phyloP scores from a whole-genome alignment of 2,888 invertebrate species.

The Hypena proboscidalis region DNA sequence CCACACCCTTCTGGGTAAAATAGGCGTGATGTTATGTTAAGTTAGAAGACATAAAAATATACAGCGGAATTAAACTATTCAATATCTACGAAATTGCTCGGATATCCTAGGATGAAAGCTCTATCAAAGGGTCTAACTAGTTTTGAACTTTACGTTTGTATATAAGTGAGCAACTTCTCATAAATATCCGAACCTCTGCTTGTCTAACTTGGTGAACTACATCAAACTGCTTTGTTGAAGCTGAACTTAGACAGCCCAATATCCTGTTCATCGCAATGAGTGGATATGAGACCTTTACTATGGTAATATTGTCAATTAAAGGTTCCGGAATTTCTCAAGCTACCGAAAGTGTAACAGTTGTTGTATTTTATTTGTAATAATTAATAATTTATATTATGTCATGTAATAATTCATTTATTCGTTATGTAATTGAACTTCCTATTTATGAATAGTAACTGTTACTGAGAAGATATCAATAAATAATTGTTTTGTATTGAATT shows the following conservation, averaged over 20 bases:
- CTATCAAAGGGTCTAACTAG: constrained; percentile 71
- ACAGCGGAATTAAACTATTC: constrained; percentile 58
- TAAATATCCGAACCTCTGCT: constrained; percentile 73
- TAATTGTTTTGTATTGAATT: no score
- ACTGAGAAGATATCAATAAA: no score
- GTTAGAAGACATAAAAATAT: constrained; percentile 38
- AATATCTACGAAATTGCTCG: constrained; percentile 67
- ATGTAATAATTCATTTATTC: no score
- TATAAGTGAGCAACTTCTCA: constrained; percentile 70
- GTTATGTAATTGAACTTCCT: no score
- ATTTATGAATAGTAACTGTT: no score
- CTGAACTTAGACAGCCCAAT: constrained; percentile 67
- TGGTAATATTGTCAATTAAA: no score
- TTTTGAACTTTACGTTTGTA: constrained; percentile 75
- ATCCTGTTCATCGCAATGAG: constrained; percentile 61
- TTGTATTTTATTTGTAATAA: no score
- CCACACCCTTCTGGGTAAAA: no score
- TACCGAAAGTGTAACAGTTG: no score
- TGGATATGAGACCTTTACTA: constrained; percentile 60
- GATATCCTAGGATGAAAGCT: constrained; percentile 70
- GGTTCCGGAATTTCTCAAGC: no score
- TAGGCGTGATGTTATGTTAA: no score
- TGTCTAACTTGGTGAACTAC: constrained; percentile 71
- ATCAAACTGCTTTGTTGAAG: constrained; percentile 75
- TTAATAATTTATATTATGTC: no score